A percentile compares a stretch with the other conserved stretches of the same genome.
phyloP scores from a whole-genome alignment of 2,888 invertebrate species.

The Bimastos eiseni region DNA sequence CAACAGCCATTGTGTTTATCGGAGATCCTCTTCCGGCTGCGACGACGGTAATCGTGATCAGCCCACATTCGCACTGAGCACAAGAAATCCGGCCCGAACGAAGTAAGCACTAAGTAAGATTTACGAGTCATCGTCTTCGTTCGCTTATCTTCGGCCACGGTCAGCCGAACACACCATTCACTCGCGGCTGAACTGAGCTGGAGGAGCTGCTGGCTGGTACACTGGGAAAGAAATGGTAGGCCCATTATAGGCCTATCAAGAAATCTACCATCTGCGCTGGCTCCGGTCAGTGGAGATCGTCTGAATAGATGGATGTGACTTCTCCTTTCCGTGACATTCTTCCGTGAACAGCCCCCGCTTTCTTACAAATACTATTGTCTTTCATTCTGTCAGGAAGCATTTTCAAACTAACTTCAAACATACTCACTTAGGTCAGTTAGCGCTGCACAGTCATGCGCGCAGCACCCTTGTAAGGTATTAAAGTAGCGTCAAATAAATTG shows the following conservation, averaged over 20 bases:
- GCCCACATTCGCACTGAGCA: not conserved
- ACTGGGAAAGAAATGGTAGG: no score
- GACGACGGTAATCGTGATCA: not conserved
- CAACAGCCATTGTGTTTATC: not conserved
- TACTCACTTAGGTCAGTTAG: not conserved
- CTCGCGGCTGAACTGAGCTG: not conserved
- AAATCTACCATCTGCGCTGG: not conserved
- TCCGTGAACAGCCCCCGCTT: no score
- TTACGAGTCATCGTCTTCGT: not conserved
- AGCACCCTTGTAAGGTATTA: no score
- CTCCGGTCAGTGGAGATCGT: not conserved
- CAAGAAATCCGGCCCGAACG: constrained; percentile 3
- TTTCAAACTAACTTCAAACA: not conserved
- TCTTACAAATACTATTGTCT: not conserved
- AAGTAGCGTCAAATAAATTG: not conserved
- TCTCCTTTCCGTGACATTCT: no score
- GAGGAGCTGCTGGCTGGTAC: no score
- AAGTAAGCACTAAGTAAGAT: not conserved
- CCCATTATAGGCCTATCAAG: no score
- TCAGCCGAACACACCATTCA: not conserved
- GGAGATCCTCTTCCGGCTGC: not conserved
- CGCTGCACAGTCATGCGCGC: no score
- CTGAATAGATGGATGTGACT: no score
- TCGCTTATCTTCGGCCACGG: not conserved
- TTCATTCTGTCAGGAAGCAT: not conserved